A percentile compares a stretch with the other conserved stretches of the same genome.
Evolutionary conservation across 2,113 vertebrate genomes (phyloP).

Genomic region (Desmodus rotundus): DNA sequence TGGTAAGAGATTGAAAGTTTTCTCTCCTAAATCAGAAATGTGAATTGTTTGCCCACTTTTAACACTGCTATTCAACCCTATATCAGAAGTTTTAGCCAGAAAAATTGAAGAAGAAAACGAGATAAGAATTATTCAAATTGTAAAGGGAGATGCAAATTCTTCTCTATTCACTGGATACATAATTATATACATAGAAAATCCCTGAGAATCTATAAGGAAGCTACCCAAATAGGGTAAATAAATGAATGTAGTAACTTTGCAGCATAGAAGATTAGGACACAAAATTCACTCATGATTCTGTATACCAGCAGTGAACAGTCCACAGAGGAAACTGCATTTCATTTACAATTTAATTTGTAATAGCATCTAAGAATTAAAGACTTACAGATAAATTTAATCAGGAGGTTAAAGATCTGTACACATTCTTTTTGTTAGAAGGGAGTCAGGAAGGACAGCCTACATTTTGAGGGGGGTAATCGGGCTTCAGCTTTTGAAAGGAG

Average conservation of each 20-base stretch:
- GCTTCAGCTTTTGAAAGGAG: background rate
- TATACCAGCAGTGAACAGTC: background rate
- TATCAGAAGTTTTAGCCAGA: background rate
- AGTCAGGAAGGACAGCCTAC: background rate
- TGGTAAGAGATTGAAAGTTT: background rate
- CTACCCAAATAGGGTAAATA: background rate
- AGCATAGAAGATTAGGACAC: background rate
- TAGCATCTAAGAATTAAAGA: background rate
- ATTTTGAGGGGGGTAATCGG: background rate
- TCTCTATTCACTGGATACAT: background rate
- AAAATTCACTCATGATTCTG: background rate
- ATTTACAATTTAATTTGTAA: background rate
- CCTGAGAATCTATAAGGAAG: background rate
- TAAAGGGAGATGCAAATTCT: background rate
- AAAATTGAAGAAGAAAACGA: background rate
- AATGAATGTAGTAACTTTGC: background rate
- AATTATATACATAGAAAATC: background rate
- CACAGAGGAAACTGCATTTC: background rate
- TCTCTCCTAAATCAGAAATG: background rate
- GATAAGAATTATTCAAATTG: background rate
- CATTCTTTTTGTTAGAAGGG: background rate
- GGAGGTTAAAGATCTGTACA: background rate
- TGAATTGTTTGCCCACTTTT: background rate
- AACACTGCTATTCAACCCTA: background rate
- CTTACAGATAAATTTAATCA: background rate